These are phyloP conservation scores for Rhabdornis inornatus DNA, from an alignment of 2,113 vertebrate genomes.

Conservation along the genomic window DNA sequence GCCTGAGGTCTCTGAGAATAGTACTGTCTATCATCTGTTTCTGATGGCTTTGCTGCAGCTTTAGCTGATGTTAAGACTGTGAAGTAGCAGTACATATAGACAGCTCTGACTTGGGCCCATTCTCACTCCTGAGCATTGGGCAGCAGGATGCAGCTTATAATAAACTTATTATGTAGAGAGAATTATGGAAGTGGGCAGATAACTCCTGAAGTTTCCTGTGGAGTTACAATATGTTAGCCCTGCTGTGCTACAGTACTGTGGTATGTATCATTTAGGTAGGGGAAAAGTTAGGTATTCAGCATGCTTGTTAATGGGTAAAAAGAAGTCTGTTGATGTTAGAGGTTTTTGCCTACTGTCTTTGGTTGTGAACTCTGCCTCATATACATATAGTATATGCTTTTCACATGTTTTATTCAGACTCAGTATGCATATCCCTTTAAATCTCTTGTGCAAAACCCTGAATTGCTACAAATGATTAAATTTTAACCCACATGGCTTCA, in stretches of 20 bases:
- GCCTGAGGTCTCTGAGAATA: not conserved
- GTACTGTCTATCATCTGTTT: not conserved
- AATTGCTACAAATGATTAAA: not conserved
- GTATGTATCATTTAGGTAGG: not conserved
- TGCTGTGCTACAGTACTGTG: not conserved
- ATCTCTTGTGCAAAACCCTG: not conserved
- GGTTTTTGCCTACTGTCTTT: not conserved
- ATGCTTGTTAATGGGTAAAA: not conserved
- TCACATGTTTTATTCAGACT: not conserved
- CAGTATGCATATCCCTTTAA: not conserved
- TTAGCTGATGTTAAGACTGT: not conserved
- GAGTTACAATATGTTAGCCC: not conserved
- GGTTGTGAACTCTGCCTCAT: not conserved
- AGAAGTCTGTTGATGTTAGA: not conserved
- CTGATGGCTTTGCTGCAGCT: not conserved
- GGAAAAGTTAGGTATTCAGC: not conserved
- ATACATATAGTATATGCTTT: not conserved
- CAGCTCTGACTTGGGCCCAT: not conserved
- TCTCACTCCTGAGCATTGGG: not conserved
- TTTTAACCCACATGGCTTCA: not conserved
- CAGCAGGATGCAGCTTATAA: not conserved
- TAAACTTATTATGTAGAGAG: too few species aligned
- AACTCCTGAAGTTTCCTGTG: not conserved
- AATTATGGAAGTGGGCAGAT: not conserved
- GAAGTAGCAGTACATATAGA: rapidly evolving